Evolutionary conservation across 2,797 vertebrate genomes (phyloP).

Genomic region (Mallotus villosus): DNA sequence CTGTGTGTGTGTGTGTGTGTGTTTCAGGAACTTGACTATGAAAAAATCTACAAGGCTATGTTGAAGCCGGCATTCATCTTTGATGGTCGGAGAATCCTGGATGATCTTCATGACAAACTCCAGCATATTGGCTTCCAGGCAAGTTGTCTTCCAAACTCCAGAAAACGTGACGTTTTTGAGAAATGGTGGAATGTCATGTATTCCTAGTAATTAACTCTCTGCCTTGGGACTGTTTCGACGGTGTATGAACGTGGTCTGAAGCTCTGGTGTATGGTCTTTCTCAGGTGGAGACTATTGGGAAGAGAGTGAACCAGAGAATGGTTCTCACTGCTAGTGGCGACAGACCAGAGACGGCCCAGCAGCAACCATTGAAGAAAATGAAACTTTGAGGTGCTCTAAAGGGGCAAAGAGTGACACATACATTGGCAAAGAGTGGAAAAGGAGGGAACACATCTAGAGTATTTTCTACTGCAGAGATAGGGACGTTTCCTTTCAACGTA

Average conservation of each 20-base stretch:
- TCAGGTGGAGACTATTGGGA: slow-evolving; percentile 53
- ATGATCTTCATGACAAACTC: slow-evolving; percentile 46
- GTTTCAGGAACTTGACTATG: slow-evolving; percentile 51
- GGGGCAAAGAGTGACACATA: background rate
- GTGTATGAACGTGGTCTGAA: background rate
- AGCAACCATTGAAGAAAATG: slow-evolving; percentile 33
- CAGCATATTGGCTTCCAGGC: slow-evolving; percentile 59
- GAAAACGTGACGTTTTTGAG: background rate
- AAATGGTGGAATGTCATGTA: background rate
- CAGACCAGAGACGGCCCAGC: slow-evolving; percentile 19
- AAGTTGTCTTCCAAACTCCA: background rate
- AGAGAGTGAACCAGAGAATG: slow-evolving; percentile 31
- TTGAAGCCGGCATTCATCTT: slow-evolving; percentile 61
- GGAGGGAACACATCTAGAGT: background rate
- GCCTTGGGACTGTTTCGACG: background rate
- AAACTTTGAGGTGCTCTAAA: slow-evolving; percentile 21
- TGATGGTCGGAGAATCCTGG: slow-evolving; percentile 57
- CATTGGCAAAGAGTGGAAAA: too few relatives aligned
- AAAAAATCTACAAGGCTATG: slow-evolving; percentile 47
- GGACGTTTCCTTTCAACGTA: too few relatives aligned
- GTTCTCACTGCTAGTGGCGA: slow-evolving; percentile 28
- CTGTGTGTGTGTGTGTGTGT: background rate
- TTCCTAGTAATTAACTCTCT: background rate
- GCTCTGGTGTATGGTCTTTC: slow-evolving; percentile 7
- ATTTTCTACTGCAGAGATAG: background rate